These are phyloP conservation scores for Podarcis cretensis DNA, from an alignment of 2,113 vertebrate species.

Conservation along the genomic window DNA sequence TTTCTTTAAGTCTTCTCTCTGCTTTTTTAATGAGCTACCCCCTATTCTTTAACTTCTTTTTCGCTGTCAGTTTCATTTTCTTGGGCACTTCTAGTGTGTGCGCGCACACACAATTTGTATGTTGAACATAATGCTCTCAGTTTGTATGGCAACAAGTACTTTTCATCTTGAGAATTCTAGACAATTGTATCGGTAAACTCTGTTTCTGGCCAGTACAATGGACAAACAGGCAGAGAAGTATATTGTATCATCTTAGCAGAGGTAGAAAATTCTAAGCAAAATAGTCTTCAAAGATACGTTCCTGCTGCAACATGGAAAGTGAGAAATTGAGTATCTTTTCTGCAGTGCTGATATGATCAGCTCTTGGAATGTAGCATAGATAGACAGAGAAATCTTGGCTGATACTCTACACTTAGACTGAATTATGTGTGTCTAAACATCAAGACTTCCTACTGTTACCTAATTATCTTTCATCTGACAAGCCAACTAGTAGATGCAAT, in stretches of 20 bases:
- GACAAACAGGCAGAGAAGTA: background rate
- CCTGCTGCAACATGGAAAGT: background rate
- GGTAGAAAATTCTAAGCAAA: conserved; percentile 28
- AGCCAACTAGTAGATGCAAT: background rate
- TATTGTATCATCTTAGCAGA: conserved; percentile 17
- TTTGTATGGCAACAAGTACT: conserved; percentile 19
- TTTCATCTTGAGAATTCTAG: conserved; percentile 18
- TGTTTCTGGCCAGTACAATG: background rate
- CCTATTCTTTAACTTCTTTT: conserved; percentile 41
- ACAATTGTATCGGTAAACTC: conserved; percentile 16
- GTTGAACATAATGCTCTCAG: background rate
- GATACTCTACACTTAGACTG: background rate
- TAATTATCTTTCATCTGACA: background rate
- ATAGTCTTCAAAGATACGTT: conserved; percentile 19
- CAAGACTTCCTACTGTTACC: background rate
- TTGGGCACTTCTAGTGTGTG: conserved; percentile 26
- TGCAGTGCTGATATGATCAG: background rate
- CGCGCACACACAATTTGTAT: background rate
- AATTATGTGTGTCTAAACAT: background rate
- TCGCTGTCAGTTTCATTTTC: conserved; percentile 31
- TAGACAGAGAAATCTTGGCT: background rate
- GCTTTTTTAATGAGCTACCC: conserved; percentile 38
- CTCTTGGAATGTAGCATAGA: background rate
- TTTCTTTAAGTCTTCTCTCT: conserved; percentile 39
- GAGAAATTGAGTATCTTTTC: conserved; percentile 5